Base-by-base conservation (phyloP, 2,797 vertebrate genomes). In the Cygnus olor region DNA sequence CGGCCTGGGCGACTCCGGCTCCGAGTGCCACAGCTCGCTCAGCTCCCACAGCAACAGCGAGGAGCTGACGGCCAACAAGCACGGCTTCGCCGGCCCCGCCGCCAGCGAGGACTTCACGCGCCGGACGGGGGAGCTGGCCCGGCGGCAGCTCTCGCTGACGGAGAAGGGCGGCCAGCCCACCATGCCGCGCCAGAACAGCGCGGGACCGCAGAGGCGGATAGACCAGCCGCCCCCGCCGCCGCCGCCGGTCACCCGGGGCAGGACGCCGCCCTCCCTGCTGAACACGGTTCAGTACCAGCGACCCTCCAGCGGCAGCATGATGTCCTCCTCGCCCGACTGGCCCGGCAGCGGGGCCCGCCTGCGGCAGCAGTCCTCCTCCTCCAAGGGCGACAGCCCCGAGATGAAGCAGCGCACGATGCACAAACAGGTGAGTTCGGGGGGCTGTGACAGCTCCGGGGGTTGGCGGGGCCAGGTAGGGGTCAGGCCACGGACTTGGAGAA, bases 41-140 rank as follows among this genome's bases (percentile, higher is more conserved):
- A 99, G 99, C 97, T 99, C 99, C 42, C 99, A 99, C 97, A 99
- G 99, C 98, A 99, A 99, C 98, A 99, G 99, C 0, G 99, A 99
- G 88, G 99, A 99, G 32, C 97, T 98, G 76, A 97, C 97, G 2
- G 98, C 97, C 8, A 98, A 96, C 68, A 93, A 99, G 92, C 98
- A 98, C 9, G 95, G 98, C 92, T 99, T 99, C 60, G 96, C 98
- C 82, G 98, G 98, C 89, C 98, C 98, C 2, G 88, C 97, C 0
- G 97, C 98, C 14, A 96, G 96, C 0, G 99, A 99, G 68, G 99
- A 99, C 95, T 98, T 99, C 90, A 76, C 97, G 3, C 98, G 99
- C 32, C 98, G 99, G 32, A 98, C 99, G 0, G 99, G 99, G 8
- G 99, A 99, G 85, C 98, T 99, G 97, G 98, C 98, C 7, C 98